Evolutionary conservation across 2,888 invertebrate genomes (phyloP), one percentile per base, ranked within the genome.

Genomic region (Drosophila buzzatii): DNA sequence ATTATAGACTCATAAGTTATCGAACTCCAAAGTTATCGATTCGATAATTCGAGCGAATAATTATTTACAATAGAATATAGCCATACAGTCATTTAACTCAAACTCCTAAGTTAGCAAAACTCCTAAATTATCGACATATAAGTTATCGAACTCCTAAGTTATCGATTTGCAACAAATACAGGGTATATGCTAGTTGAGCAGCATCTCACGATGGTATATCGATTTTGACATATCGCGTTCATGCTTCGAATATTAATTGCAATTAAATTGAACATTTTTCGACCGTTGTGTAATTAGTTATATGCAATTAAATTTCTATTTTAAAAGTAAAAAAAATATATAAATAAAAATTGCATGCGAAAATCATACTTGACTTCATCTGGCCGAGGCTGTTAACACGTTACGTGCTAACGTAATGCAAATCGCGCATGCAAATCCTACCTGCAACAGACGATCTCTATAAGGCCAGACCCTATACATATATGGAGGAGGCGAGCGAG

Each of bases 401-500:
- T 51, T 31, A 31, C 49, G 49, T 49, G 49, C 7, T 18, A 31
- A 6, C 49, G 49, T 31, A 31, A 49, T 49, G 49, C 49, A 47
- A 47, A 44, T 23, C 23, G 45, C 4, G 35, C 44, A 47, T 51
- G 70, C 56, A 71, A 63, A 58, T 55, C 49, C 33, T 10, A 20
- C n/a, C 12, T 20, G 51, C 10, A 7, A 33, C n/a, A 42, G 20
- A 3, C 18, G 49, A 44, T 23, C 67, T 45, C 31, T 12, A 44
- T 31, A 44, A 47, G 45, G 33, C 68, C 16, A 35, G 42, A 10
- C 68, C 41, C 33, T 52, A 74, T 60, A 60, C 72, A 27, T 6
- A 60, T 76, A 27, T 6, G 27, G 27, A 27, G 73, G 73, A 18
- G 18, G 23, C 23, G 58, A 31, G 31, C 33, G 41, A 53, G 16